Evolutionary conservation across 2,888 invertebrate genomes (phyloP).

Genomic region (Luperina nickerlii): DNA sequence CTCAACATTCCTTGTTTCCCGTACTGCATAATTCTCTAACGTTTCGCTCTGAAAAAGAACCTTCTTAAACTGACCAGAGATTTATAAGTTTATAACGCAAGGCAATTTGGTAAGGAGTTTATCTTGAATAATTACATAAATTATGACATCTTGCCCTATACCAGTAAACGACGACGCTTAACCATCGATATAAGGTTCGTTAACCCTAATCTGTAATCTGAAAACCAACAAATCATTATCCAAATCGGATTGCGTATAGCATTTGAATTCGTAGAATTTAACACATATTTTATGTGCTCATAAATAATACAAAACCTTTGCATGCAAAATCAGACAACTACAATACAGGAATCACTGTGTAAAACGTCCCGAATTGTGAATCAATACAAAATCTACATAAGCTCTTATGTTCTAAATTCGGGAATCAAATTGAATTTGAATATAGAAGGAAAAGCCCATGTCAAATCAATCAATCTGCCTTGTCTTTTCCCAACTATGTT

Average conservation of each 20-base stretch:
- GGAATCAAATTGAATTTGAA: conserved; percentile 23
- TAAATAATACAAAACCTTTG: conserved; percentile 32
- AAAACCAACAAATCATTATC: conserved; percentile 41
- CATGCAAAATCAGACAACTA: conserved; percentile 43
- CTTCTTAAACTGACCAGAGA: too few relatives aligned
- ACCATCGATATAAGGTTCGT: neutral
- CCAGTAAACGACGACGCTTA: neutral
- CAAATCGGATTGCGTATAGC: conserved; percentile 12
- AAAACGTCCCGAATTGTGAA: neutral
- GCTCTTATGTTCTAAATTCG: conserved; percentile 2
- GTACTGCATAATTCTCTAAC: too few relatives aligned
- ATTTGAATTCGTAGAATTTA: conserved; percentile 28
- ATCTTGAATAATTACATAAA: too few relatives aligned
- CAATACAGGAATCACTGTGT: neutral
- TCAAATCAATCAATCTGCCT: too few relatives aligned
- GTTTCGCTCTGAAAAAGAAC: too few relatives aligned
- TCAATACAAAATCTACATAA: conserved; percentile 4
- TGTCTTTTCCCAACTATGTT: neutral
- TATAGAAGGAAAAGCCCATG: neutral
- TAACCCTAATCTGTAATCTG: conserved; percentile 19
- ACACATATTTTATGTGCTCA: conserved; percentile 19
- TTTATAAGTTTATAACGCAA: too few relatives aligned
- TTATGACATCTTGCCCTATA: too few relatives aligned
- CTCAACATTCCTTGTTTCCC: too few relatives aligned
- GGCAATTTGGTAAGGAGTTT: too few relatives aligned